Conservation (phyloP, 2,113 vertebrate genomes). For the Tetrao urogallus region DNA sequence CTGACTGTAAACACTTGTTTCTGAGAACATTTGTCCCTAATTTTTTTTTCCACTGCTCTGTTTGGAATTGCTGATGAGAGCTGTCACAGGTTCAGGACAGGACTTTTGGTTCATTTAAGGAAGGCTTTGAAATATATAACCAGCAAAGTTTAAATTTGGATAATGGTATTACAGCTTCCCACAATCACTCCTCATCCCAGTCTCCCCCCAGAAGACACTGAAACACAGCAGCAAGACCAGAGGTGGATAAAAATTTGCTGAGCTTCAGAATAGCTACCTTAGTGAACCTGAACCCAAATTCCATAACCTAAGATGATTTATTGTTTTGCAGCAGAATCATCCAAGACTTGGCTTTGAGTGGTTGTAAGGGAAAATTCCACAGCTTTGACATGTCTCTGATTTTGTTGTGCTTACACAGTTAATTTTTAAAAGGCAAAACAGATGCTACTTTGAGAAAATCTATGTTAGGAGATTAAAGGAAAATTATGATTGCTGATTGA, state of each 20-base stretch:
- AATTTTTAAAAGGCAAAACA: conserved; percentile 67
- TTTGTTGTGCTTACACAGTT: conserved; percentile 67
- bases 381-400: conserved; percentile 63
- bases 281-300: conserved; percentile 24
- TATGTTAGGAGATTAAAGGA: conserved; percentile 20
- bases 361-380: conserved; percentile 59
- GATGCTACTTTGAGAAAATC: conserved; percentile 54
- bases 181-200: neutral
- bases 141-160: neutral
- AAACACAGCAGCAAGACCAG: neutral
- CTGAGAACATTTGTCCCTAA: neutral
- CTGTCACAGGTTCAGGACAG: neutral
- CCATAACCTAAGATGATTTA: conserved; percentile 38
- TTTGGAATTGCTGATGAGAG: neutral
- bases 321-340: neutral
- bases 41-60: neutral
- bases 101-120: neutral
- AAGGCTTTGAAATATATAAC: neutral
- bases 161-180: neutral
- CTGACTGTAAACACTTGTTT: conserved; percentile 1
- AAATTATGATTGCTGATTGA: neutral
- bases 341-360: conserved; percentile 26
- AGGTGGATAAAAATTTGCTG: conserved; percentile 20
- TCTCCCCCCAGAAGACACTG: neutral
- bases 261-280: conserved; percentile 20